A percentile compares a stretch with the other conserved stretches of the same genome.
phyloP scores from a whole-genome alignment of 2,888 invertebrate genomes.

The Allacma fusca region DNA sequence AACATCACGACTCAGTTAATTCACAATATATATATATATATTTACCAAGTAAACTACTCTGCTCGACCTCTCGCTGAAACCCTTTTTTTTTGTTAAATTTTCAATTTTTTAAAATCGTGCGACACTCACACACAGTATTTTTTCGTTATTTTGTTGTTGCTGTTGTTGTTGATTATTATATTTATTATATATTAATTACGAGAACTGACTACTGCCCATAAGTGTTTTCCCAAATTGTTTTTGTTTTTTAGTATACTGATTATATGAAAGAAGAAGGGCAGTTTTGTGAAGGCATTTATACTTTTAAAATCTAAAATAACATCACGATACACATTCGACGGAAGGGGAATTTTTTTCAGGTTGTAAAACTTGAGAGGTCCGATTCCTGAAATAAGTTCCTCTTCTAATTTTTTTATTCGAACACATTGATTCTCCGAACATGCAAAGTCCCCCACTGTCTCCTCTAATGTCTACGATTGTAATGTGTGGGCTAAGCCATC shows the following conservation, averaged over 20 bases:
- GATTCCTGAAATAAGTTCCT: no score
- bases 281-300: constrained; percentile 16
- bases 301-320: neutral
- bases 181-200: neutral
- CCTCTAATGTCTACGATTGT: constrained; percentile 18
- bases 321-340: neutral
- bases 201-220: neutral
- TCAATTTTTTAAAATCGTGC: neutral
- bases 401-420: no score
- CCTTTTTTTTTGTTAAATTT: neutral
- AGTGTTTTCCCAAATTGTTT: constrained; percentile 5
- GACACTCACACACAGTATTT: constrained; percentile 18
- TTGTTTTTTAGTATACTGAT: neutral
- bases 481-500: constrained; percentile 40
- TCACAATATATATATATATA: neutral
- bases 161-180: constrained; percentile 25
- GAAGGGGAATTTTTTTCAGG: constrained; percentile 18
- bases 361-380: neutral
- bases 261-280: neutral
- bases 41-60: neutral
- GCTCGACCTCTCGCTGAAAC: neutral
- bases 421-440: no score
- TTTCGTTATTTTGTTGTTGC: constrained; percentile 22
- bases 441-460: neutral
- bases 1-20: neutral